phyloP scores from a whole-genome alignment of 2,113 vertebrate genomes.

The Plecotus auritus region DNA sequence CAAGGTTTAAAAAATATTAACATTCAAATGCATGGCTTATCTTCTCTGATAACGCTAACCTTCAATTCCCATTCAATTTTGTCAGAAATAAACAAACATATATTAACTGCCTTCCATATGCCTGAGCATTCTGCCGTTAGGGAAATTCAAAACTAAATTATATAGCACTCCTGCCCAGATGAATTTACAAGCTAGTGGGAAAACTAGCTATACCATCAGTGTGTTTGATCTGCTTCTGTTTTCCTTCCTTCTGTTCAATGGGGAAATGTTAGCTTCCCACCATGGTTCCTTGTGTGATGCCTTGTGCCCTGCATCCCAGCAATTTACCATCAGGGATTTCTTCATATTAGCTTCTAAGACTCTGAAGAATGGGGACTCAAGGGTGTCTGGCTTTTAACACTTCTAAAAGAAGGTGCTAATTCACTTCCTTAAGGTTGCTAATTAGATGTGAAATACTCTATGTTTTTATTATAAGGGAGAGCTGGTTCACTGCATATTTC shows the following conservation, averaged over 20 bases:
- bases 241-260: neutral
- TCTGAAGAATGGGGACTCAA: neutral
- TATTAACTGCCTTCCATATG: neutral
- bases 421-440: slow-evolving; percentile 34
- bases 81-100: neutral
- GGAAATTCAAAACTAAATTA: slow-evolving; percentile 1
- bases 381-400: neutral
- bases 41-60: neutral
- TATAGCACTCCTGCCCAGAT: neutral
- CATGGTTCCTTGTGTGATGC: neutral
- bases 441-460: slow-evolving; percentile 14
- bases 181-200: neutral
- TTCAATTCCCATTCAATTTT: neutral
- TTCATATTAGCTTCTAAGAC: fast-evolving
- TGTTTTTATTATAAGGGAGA: neutral
- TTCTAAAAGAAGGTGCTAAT: slow-evolving; percentile 25
- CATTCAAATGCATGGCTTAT: neutral
- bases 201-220: neutral
- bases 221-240: neutral
- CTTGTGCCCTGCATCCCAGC: neutral
- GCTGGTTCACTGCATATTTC: neutral
- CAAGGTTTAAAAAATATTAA: neutral
- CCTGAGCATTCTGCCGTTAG: neutral
- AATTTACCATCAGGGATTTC: neutral
- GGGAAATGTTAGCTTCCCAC: neutral